Evolutionary conservation across 1,140 invertebrate genomes (phyloP), one percentile per base, ranked within the genome.

Genomic region (Penaeus indicus): DNA sequence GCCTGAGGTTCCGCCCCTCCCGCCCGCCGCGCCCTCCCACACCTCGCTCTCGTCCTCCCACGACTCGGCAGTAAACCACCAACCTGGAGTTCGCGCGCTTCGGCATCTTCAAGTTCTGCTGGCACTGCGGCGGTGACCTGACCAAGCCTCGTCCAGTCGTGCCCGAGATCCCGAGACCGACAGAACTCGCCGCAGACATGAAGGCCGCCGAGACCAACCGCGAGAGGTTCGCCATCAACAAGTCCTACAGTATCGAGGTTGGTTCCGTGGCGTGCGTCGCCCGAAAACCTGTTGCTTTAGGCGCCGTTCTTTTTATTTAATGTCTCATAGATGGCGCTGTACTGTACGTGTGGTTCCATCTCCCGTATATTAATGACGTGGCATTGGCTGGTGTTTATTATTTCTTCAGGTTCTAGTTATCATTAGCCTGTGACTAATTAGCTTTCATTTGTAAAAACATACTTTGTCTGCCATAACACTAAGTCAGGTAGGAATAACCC

Each of bases 241-340:
- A 98, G 93, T 97, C 97, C 91, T 98, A 98, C 95, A 98, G 97
- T 94, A 97, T 98, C 93, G 97, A 98, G 96, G 97, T 98, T 94
- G 96, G 96, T 94, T 82, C 82, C n/a, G 81, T 38, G n/a, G 7
- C 18, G 25, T 19, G n/a, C 0, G 42, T n/a, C 13, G 38, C 22
- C 16, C 21, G 8, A 19, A 62, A 16, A 32, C 42, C 60, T 25
- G 60, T 81, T 81, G 19, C 32, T 32, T 21, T 22, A 13, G n/a
- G 16, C 16, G 16, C 19, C 27, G 19, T 19, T 77, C 7, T 69
- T 69, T 69, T 18, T 13, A 27, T 10, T 13, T 69, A 13, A 69
- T 69, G 10, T 25, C 67, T 25, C 67, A 27, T 69, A 11, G 21
- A 27, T 25, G 32, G 18, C 32, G 32, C n/a, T 11, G 13, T 5